Percentiles rank a stretch among this genome's conserved stretches.
These are phyloP conservation scores for Anomalospiza imberbis DNA, from an alignment of 2,797 vertebrate genomes.

Conservation along the genomic window DNA sequence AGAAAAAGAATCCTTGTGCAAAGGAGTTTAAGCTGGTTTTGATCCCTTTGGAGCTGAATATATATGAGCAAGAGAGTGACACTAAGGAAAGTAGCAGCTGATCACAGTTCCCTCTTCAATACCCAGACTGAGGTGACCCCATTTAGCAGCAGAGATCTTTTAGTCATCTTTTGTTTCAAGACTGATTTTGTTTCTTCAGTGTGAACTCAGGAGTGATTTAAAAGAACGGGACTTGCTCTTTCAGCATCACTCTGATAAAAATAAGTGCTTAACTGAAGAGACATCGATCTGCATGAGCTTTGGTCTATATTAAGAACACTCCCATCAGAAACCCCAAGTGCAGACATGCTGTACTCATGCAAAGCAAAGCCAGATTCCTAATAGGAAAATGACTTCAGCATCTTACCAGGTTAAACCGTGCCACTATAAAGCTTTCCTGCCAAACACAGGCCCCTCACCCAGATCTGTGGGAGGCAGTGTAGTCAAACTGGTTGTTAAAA, in stretches of 20 bases:
- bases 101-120: not conserved
- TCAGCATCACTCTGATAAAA: not conserved
- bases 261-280: not conserved
- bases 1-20: not conserved
- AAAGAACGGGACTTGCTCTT: not conserved
- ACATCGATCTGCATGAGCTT: not conserved
- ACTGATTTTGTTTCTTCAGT: not conserved
- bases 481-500: constrained; percentile 1
- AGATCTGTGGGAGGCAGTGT: not conserved
- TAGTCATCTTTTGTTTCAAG: not conserved
- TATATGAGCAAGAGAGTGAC: not conserved
- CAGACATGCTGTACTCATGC: not conserved
- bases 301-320: constrained; percentile 41
- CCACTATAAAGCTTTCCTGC: constrained; percentile 19
- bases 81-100: not conserved
- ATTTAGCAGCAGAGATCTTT: not conserved
- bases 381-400: constrained; percentile 33
- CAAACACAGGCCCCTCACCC: not conserved
- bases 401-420: constrained; percentile 34
- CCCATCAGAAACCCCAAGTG: constrained; percentile 29
- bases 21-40: not conserved
- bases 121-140: not conserved
- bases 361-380: constrained; percentile 37
- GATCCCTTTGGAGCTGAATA: not conserved
- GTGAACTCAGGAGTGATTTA: not conserved